These are phyloP conservation scores for Semotilus atromaculatus DNA, from an alignment of 2,797 vertebrate genomes.

Conservation along the genomic window DNA sequence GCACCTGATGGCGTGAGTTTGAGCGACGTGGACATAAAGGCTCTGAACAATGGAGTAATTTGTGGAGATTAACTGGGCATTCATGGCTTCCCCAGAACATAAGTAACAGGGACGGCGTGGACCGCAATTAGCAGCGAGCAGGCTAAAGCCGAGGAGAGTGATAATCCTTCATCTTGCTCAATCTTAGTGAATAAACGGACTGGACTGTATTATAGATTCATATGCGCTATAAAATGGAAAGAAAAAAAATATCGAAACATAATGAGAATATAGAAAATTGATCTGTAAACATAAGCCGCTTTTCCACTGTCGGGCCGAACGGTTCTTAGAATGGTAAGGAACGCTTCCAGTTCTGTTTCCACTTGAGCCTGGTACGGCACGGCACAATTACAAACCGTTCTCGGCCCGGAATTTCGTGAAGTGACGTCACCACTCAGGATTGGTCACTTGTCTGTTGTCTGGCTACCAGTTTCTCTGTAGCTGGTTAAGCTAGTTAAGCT, in stretches of 20 bases:
- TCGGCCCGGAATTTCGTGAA: no score
- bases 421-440: no score
- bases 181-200: not conserved
- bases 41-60: slow-evolving; percentile 48
- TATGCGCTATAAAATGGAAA: not conserved
- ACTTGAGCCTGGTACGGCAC: no score
- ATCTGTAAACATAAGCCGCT: not conserved
- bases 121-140: slow-evolving; percentile 32
- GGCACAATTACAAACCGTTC: no score
- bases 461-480: no score
- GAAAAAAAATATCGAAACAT: not conserved
- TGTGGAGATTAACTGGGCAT: slow-evolving; percentile 43
- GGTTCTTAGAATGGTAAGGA: no score
- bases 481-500: no score
- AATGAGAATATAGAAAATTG: not conserved
- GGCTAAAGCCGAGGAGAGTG: slow-evolving; percentile 13
- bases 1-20: slow-evolving; percentile 42
- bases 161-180: slow-evolving; percentile 22
- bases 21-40: slow-evolving; percentile 35
- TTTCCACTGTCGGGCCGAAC: no score
- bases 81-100: slow-evolving; percentile 29
- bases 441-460: no score
- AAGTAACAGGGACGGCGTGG: slow-evolving; percentile 19
- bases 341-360: no score
- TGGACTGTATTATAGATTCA: slow-evolving; percentile 8